Conservation (phyloP, 1,140 invertebrate species). For the Solenopsis fugax region DNA sequence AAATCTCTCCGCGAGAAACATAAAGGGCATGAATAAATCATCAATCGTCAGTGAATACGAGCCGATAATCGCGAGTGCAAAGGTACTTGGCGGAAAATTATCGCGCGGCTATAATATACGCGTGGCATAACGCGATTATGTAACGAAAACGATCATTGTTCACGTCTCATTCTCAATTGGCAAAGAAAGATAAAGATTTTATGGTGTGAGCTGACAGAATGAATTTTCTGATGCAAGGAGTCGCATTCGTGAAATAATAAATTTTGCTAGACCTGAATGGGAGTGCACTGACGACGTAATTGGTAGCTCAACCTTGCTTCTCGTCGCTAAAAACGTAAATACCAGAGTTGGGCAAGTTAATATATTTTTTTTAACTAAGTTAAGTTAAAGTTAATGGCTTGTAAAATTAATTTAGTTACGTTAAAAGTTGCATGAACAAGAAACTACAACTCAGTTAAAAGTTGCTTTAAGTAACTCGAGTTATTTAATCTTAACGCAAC, state of each 20-base stretch:
- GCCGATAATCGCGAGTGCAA: neutral
- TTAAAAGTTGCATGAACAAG: too few species aligned
- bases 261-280: neutral
- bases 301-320: neutral
- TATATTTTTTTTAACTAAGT: too few species aligned
- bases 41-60: slow-evolving; percentile 22
- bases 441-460: too few species aligned
- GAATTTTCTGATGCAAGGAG: neutral
- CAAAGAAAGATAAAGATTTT: neutral
- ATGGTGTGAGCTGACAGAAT: too few species aligned
- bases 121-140: slow-evolving; percentile 17
- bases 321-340: neutral
- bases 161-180: neutral
- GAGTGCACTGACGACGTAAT: neutral
- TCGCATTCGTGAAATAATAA: neutral
- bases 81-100: neutral
- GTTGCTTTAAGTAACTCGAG: too few species aligned
- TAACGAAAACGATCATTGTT: slow-evolving; percentile 18
- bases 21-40: slow-evolving; percentile 40
- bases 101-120: neutral
- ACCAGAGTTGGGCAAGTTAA: too few species aligned
- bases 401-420: too few species aligned
- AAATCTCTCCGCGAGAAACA: neutral
- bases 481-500: too few species aligned
- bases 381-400: too few species aligned